Percentiles rank a stretch among this genome's conserved stretches.
These are phyloP conservation scores for Drosophila formosana DNA, from an alignment of 2,888 invertebrate species.

Conservation along the genomic window DNA sequence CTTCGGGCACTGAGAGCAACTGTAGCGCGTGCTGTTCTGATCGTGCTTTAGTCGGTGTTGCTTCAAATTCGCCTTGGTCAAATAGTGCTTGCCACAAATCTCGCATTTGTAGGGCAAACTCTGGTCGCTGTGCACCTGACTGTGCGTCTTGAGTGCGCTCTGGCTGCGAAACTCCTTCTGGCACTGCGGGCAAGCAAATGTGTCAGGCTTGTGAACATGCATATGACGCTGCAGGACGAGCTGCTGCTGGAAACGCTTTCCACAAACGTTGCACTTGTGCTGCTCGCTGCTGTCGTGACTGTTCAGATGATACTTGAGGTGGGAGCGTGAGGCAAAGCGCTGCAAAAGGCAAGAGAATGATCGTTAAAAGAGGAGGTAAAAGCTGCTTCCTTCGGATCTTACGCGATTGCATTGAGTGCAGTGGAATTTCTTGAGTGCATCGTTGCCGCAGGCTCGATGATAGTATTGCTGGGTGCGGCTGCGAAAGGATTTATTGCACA, in stretches of 20 bases:
- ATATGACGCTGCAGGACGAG: conserved; percentile 90
- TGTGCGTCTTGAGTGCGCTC: conserved; percentile 87
- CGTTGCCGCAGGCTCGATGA: conserved; percentile 88
- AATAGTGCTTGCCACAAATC: conserved; percentile 87
- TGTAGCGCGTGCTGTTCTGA: conserved; percentile 77
- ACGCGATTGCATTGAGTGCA: conserved; percentile 85
- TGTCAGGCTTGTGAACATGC: conserved; percentile 87
- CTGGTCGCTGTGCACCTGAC: conserved; percentile 88
- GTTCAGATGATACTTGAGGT: conserved; percentile 90
- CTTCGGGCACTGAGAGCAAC: conserved; percentile 88
- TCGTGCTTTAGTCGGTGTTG: conserved; percentile 86
- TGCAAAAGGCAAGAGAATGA: conserved; percentile 79
- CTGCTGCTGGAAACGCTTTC: conserved; percentile 89
- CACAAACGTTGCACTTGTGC: conserved; percentile 85
- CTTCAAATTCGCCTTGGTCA: conserved; percentile 89
- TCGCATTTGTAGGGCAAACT: conserved; percentile 87
- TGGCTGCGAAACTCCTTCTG: conserved; percentile 87
- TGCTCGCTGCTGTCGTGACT: conserved; percentile 40
- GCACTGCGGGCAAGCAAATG: conserved; percentile 87
- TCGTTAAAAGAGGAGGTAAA: not conserved
- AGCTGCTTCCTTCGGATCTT: conserved; percentile 24
- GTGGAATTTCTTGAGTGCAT: conserved; percentile 86
- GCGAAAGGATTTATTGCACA: conserved; percentile 89
- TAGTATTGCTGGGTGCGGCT: conserved; percentile 89
- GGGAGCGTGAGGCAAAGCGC: conserved; percentile 90